phyloP scores from a whole-genome alignment of 2,888 invertebrate species.

The Andrena bucephala region DNA sequence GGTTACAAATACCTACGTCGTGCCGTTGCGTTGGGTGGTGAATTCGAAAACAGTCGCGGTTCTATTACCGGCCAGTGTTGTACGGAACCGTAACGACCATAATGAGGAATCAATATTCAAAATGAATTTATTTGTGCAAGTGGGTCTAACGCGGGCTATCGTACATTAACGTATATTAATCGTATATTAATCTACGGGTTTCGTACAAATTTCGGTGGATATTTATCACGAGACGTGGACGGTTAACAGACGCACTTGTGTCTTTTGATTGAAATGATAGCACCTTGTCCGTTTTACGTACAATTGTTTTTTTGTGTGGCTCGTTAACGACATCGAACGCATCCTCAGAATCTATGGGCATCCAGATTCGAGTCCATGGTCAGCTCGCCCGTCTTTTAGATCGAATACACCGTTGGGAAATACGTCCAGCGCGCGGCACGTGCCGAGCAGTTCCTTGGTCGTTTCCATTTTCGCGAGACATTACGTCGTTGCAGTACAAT shows the following conservation, averaged over 20 bases:
- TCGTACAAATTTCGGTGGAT: constrained; percentile 2
- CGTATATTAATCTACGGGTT: not conserved
- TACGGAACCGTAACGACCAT: constrained; percentile 45
- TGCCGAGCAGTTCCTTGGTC: constrained; percentile 43
- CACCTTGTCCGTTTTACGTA: not conserved
- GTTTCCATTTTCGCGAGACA: constrained; percentile 49
- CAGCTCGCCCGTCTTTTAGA: constrained; percentile 57
- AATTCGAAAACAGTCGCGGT: constrained; percentile 54
- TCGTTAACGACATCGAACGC: constrained; percentile 27
- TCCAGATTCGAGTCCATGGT: constrained; percentile 47
- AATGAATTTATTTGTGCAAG: constrained; percentile 56
- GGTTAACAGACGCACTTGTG: no score
- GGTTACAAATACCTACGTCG: constrained; percentile 38
- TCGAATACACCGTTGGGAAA: constrained; percentile 68
- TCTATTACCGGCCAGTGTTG: constrained; percentile 49
- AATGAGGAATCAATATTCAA: constrained; percentile 61
- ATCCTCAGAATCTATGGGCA: constrained; percentile 44
- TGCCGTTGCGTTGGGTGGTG: constrained; percentile 13
- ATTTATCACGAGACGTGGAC: no score
- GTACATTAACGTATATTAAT: constrained; percentile 1
- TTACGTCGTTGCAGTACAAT: constrained; percentile 12
- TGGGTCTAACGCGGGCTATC: constrained; percentile 14
- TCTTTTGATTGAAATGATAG: no score
- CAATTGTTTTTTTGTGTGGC: not conserved
- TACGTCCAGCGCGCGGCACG: constrained; percentile 56